phyloP scores from a whole-genome alignment of 2,113 vertebrate genomes.

The Clarias batrachus region DNA sequence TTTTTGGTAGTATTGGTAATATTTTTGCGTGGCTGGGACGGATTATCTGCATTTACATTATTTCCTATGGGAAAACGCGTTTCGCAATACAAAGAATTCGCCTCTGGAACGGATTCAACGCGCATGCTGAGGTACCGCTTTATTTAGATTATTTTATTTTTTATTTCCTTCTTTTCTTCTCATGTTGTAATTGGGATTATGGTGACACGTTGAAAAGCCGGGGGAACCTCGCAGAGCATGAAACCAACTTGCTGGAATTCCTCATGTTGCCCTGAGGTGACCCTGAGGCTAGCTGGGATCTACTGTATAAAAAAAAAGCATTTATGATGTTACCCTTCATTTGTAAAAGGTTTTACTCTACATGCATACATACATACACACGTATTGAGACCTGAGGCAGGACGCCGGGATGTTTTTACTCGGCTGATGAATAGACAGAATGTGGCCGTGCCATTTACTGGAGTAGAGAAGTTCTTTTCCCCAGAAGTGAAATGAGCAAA shows the following conservation, averaged over 20 bases:
- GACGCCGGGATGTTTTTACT: neutral
- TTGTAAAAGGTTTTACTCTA: neutral
- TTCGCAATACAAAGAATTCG: no score
- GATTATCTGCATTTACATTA: no score
- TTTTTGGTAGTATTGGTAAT: no score
- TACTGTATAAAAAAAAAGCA: neutral
- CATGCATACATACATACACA: neutral
- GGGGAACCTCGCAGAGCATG: neutral
- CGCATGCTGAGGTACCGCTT: no score
- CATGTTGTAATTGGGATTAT: neutral
- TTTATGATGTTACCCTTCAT: no score
- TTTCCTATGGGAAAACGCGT: no score
- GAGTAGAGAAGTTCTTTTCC: neutral
- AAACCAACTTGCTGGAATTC: neutral
- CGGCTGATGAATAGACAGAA: neutral
- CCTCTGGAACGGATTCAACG: no score
- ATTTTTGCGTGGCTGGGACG: no score
- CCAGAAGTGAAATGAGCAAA: constrained; percentile 3
- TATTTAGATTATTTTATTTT: no score
- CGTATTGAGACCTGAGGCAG: neutral
- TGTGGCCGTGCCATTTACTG: neutral
- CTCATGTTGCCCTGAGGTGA: neutral
- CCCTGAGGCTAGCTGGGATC: neutral
- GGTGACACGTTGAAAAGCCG: neutral
- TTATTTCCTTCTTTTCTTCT: no score